Conservation (phyloP, 2,888 invertebrate species). For the Adela reaumurella region DNA sequence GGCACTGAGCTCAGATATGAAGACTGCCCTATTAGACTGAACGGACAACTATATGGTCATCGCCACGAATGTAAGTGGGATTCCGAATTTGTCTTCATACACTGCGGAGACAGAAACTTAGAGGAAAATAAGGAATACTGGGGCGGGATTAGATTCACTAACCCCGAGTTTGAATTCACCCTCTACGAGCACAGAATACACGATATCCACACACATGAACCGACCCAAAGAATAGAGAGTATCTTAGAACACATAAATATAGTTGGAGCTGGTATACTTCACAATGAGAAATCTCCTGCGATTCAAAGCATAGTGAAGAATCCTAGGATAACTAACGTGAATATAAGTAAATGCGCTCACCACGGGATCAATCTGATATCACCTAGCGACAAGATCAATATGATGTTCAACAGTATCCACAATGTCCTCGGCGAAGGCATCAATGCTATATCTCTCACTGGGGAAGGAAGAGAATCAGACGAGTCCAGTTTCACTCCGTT, state of each 20-base stretch:
- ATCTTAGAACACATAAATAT: slow-evolving; percentile 76
- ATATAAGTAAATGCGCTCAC: slow-evolving; percentile 79
- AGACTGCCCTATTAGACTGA: slow-evolving; percentile 83
- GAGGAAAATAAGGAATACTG: slow-evolving; percentile 72
- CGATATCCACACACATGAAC: slow-evolving; percentile 74
- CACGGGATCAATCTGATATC: slow-evolving; percentile 92
- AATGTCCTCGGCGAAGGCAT: slow-evolving; percentile 88
- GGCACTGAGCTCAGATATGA: slow-evolving; percentile 74
- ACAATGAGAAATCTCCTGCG: slow-evolving; percentile 92
- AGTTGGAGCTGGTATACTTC: slow-evolving; percentile 90
- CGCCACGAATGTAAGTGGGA: slow-evolving; percentile 86
- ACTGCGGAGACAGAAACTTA: slow-evolving; percentile 75
- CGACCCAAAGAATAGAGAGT: slow-evolving; percentile 68
- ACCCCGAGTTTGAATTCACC: slow-evolving; percentile 85
- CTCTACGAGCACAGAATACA: slow-evolving; percentile 78
- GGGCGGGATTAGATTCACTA: slow-evolving; percentile 94
- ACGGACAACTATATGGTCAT: slow-evolving; percentile 85
- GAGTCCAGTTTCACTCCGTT: slow-evolving; percentile 87
- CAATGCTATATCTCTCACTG: slow-evolving; percentile 85
- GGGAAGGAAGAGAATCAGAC: slow-evolving; percentile 84
- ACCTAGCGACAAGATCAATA: slow-evolving; percentile 75
- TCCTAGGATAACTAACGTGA: slow-evolving; percentile 76
- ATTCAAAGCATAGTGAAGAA: slow-evolving; percentile 86
- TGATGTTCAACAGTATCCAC: slow-evolving; percentile 70
- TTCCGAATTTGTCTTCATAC: slow-evolving; percentile 87